Evolutionary conservation across 2,888 invertebrate species (phyloP).

Genomic region (Fissipunctia ypsillon): DNA sequence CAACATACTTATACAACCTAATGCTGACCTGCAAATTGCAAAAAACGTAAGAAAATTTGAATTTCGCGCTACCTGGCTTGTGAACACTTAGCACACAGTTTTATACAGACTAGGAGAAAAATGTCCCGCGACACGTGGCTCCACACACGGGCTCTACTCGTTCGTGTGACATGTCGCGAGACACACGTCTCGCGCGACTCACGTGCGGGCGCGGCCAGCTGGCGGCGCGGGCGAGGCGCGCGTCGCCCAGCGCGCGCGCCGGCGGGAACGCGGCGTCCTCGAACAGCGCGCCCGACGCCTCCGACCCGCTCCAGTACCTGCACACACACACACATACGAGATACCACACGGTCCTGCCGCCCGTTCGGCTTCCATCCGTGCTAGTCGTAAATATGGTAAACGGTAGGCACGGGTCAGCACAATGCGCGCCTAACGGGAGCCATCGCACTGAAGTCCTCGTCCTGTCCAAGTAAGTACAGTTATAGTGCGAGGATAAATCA

Average conservation of each 20-base stretch:
- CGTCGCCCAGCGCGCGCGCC: conserved; percentile 82
- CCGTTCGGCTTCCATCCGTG: neutral
- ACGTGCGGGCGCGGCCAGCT: conserved; percentile 93
- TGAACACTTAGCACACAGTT: no score
- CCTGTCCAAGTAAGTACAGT: neutral
- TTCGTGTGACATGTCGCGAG: neutral
- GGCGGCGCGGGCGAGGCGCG: conserved; percentile 88
- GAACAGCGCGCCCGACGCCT: conserved; percentile 85
- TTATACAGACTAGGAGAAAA: neutral
- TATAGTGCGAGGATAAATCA: neutral
- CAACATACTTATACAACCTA: no score
- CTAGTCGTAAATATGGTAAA: neutral
- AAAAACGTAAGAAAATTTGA: no score
- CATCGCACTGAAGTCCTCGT: neutral
- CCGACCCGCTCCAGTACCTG: conserved; percentile 73
- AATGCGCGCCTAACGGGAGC: neutral
- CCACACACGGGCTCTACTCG: neutral
- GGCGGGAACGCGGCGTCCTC: conserved; percentile 75
- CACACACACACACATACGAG: conserved; percentile 12
- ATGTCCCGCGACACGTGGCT: neutral
- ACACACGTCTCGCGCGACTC: conserved; percentile 73
- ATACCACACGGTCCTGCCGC: neutral
- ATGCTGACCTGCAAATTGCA: no score
- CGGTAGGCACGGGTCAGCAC: neutral
- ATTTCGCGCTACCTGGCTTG: no score